Evolutionary conservation across 2,888 invertebrate species (phyloP).

Genomic region (Chaetogeoica ovagalla): DNA sequence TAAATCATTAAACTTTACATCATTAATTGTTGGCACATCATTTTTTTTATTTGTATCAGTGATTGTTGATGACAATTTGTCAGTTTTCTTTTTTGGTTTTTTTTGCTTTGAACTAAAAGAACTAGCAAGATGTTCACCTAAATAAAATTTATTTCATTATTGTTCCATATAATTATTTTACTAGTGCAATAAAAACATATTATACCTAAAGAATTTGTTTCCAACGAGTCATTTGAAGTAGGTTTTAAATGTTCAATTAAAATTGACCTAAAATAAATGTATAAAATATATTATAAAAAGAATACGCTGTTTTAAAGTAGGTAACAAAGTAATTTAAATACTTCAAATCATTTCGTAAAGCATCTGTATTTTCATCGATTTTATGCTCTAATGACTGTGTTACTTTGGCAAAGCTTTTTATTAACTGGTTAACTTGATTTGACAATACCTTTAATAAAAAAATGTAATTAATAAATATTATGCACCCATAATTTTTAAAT

Average conservation of each 20-base stretch:
- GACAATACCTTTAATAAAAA: slow-evolving; percentile 18
- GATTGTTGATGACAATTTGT: neutral
- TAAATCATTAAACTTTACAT: slow-evolving; percentile 5
- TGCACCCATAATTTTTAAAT: neutral
- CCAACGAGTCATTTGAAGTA: neutral
- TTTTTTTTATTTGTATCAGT: too few relatives aligned
- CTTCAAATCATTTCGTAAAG: neutral
- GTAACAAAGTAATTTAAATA: neutral
- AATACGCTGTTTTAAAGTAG: neutral
- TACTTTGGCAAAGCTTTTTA: neutral
- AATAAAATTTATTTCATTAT: neutral
- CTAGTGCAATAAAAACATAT: neutral
- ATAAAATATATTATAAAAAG: neutral
- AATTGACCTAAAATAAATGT: neutral
- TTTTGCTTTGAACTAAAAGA: neutral
- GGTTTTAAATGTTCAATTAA: neutral
- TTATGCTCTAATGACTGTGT: neutral
- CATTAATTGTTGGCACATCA: neutral
- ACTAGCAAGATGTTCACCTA: slow-evolving; percentile 5
- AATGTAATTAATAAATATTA: neutral
- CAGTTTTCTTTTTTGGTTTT: neutral
- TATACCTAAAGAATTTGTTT: neutral
- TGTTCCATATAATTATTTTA: neutral
- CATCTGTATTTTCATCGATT: slow-evolving; percentile 4
- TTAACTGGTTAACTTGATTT: slow-evolving; percentile 11